These are phyloP conservation scores for Heterochromis multidens DNA, from an alignment of 2,113 vertebrate species.

Conservation along the genomic window DNA sequence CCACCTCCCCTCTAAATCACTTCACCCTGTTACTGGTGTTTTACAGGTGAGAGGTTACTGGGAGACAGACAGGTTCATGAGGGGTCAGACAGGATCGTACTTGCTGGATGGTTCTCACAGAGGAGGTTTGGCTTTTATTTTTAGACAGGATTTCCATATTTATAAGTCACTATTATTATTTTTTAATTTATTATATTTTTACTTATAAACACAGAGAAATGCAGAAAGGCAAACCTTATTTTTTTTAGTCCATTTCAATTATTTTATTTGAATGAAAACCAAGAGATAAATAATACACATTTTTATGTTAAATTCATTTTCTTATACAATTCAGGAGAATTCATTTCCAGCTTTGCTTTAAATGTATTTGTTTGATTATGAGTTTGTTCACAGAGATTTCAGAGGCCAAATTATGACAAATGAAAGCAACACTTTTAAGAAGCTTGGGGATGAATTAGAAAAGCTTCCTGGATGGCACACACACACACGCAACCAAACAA, in stretches of 20 bases:
- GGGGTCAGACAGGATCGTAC: conserved; percentile 29
- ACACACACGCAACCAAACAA: neutral
- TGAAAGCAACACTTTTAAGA: neutral
- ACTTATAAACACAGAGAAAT: neutral
- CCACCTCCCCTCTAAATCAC: neutral
- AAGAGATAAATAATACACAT: neutral
- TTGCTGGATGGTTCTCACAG: neutral
- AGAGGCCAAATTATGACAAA: neutral
- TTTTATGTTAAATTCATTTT: neutral
- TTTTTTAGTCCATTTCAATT: neutral
- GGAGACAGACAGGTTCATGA: conserved; percentile 28
- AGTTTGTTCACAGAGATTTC: neutral
- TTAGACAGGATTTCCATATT: neutral
- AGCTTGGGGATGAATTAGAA: neutral
- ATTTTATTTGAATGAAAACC: neutral
- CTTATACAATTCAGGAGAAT: neutral
- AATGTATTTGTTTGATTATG: neutral
- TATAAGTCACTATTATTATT: neutral
- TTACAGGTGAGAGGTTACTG: conserved; percentile 41
- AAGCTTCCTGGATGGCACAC: neutral
- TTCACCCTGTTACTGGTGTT: conserved; percentile 18
- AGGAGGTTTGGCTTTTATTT: neutral
- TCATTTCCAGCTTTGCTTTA: neutral
- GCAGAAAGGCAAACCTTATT: neutral
- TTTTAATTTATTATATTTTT: neutral